Evolutionary conservation across 2,797 vertebrate species (phyloP), one percentile per base, ranked within the genome.

Genomic region (Acanthornis magna): DNA sequence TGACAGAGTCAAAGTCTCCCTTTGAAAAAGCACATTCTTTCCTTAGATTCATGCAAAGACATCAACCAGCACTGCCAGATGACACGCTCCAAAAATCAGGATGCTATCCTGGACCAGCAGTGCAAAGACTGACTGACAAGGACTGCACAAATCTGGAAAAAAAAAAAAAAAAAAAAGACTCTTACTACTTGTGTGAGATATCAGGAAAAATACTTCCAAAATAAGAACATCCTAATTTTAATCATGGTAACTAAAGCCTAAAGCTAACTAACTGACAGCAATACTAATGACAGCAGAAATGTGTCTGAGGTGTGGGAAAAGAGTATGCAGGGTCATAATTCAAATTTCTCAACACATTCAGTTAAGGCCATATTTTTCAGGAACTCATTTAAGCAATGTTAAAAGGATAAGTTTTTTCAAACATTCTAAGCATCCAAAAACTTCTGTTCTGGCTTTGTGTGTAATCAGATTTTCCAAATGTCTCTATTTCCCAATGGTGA

Each of bases 21-120:
- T 92, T 95, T 88, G 85, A 88, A 94, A 78, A 81, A 73, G 51
- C 62, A 81, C 58, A 78, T 94, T 93, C 55, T 89, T 89, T 72
- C 57, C 54, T 88, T 65, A 80, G 68, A 89, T 62, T 87, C 82
- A 78, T 1, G 20, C 58, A 83, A 85, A 85, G 58, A 58, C 65
- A 75, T 62, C 77, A 78, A 55, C 79, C 30, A 75, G 40, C 3
- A 7, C 15, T 91, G 73, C 89, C 90, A 90, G 85, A 91, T 84
- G 76, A 96, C 76, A 88, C 0, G 0, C 13, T 86, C 70, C 54
- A 47, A 85, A 94, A 91, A 81, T 84, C 50, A 72, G 47, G 43
- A 73, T 91, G n/a, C 20, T 72, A 9, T 45, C 58, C 74, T 51
- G 36, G 54, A 79, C 73, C 26, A 67, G 62, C 32, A 66, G 36